These are phyloP conservation scores for Larimichthys crocea DNA, from an alignment of 2,113 vertebrate species.

Conservation along the genomic window DNA sequence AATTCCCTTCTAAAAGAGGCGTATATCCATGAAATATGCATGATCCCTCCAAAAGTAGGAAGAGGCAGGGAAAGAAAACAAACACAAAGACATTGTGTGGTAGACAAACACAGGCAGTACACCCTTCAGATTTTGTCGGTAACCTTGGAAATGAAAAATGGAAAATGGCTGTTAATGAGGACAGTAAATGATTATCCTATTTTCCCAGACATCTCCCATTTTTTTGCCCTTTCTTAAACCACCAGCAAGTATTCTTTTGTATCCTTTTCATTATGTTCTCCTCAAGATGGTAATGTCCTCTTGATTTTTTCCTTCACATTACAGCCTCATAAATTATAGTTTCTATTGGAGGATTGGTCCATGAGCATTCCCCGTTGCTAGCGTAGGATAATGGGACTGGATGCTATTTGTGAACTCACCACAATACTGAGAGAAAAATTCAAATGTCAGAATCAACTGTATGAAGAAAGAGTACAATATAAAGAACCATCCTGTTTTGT, in stretches of 20 bases:
- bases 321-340: not conserved
- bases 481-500: not conserved
- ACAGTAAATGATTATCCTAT: conserved; percentile 3
- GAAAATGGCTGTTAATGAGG: not conserved
- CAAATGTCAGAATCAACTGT: not conserved
- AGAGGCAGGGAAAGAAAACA: conserved; percentile 18
- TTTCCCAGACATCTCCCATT: not conserved
- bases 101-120: not conserved
- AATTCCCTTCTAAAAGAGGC: conserved; percentile 41
- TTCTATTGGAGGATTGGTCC: not conserved
- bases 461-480: not conserved
- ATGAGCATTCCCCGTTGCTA: not conserved
- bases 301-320: not conserved
- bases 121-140: not conserved
- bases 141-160: conserved; percentile 18
- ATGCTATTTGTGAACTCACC: not conserved
- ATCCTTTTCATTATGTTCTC: not conserved
- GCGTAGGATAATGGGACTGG: not conserved
- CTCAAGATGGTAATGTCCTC: not conserved
- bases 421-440: not conserved
- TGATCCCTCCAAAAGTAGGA: conserved; percentile 14
- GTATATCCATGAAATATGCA: conserved; percentile 56
- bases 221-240: not conserved
- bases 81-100: not conserved
- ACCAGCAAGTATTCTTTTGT: not conserved